A percentile compares a stretch with the other conserved stretches of the same genome.
Conservation (phyloP, 2,797 vertebrate species). For the Xenentodon cancila region DNA sequence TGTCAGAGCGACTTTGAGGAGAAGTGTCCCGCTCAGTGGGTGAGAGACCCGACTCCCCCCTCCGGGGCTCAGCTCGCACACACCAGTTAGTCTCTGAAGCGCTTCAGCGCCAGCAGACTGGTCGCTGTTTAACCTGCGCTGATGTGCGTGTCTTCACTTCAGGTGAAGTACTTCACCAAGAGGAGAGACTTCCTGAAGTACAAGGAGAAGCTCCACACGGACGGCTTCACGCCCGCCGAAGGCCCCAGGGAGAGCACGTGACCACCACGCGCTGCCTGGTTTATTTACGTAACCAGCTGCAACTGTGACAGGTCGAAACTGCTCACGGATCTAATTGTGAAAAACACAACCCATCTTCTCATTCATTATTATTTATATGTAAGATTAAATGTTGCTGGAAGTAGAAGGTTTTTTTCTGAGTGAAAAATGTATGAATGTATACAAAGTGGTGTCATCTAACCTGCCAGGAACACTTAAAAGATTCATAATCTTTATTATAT, state of each 20-base stretch:
- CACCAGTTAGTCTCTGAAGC: too few relatives aligned
- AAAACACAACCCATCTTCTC: neutral
- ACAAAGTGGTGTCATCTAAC: neutral
- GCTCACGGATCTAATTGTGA: neutral
- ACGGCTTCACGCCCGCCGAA: constrained; percentile 82
- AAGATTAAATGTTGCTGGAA: constrained; percentile 5
- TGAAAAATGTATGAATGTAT: neutral
- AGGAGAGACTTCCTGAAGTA: constrained; percentile 95
- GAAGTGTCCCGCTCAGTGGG: constrained; percentile 92
- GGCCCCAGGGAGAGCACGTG: constrained; percentile 66
- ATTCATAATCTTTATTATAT: too few relatives aligned
- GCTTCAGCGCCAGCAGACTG: too few relatives aligned
- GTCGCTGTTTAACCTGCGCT: too few relatives aligned
- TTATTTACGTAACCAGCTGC: neutral
- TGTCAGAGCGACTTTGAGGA: constrained; percentile 83
- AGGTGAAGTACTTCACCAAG: constrained; percentile 95
- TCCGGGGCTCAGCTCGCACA: too few relatives aligned
- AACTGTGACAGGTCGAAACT: neutral
- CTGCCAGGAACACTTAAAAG: neutral
- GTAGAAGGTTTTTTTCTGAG: neutral
- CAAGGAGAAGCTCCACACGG: constrained; percentile 87
- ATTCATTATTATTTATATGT: constrained; percentile 48
- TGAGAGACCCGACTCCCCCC: constrained; percentile 70
- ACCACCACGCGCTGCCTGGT: neutral
- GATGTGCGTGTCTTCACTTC: constrained; percentile 11